phyloP scores from a whole-genome alignment of 1,140 invertebrate genomes.

The Orchesella cincta region DNA sequence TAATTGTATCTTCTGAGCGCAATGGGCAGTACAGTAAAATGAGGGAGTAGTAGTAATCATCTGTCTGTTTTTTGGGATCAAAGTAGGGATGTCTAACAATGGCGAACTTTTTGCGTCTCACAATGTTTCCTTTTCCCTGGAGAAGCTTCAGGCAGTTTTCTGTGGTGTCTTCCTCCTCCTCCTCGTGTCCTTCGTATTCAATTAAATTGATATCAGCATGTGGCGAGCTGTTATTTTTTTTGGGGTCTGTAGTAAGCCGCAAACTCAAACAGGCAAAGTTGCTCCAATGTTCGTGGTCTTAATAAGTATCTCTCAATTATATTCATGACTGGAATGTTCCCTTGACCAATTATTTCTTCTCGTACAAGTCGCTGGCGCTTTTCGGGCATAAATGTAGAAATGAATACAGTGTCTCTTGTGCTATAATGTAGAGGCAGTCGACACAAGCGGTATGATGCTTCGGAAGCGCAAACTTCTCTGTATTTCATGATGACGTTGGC shows the following conservation, averaged over 20 bases:
- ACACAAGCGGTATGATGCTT: conserved; percentile 41
- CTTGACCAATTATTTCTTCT: not conserved
- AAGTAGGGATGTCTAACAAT: not conserved
- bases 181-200: not conserved
- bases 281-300: not conserved
- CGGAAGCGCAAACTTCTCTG: conserved; percentile 42
- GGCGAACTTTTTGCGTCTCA: not conserved
- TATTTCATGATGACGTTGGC: conserved; percentile 35
- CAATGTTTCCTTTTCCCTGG: not conserved
- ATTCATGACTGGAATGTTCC: not conserved
- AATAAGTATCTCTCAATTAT: not conserved
- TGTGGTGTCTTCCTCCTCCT: not conserved
- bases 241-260: not conserved
- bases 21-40: not conserved
- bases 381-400: not conserved
- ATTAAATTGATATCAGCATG: not conserved
- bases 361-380: not conserved
- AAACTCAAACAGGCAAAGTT: not conserved
- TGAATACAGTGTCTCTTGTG: not conserved
- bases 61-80: not conserved
- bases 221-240: too few relatives aligned
- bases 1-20: not conserved
- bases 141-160: not conserved
- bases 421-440: conserved; percentile 31
- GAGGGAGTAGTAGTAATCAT: not conserved